A percentile compares a stretch with the other conserved stretches of the same genome.
Evolutionary conservation across 2,888 invertebrate species (phyloP).

Genomic region (Agrotis segetum): DNA sequence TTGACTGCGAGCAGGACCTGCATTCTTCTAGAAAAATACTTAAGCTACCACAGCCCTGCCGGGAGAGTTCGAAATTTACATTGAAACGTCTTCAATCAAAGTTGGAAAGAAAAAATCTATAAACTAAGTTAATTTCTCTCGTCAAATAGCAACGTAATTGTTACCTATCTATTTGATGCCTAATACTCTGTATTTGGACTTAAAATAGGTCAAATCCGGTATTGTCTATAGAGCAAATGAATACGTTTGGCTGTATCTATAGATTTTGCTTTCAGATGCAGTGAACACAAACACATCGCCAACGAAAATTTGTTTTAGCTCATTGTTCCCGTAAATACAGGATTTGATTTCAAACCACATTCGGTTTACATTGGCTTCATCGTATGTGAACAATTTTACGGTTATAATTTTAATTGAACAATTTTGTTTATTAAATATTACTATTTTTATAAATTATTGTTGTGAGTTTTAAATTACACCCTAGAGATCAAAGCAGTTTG

Average conservation of each 20-base stretch:
- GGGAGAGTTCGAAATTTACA: too few species aligned
- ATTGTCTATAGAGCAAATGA: slow-evolving; percentile 67
- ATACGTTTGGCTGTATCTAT: slow-evolving; percentile 56
- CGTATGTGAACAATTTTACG: slow-evolving; percentile 40
- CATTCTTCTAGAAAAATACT: too few species aligned
- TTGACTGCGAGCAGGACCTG: too few species aligned
- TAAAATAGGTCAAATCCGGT: slow-evolving; percentile 44
- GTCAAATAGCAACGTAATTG: not conserved
- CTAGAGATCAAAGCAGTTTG: not conserved
- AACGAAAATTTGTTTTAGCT: slow-evolving; percentile 65
- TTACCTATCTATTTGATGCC: not conserved
- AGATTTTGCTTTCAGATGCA: slow-evolving; percentile 62
- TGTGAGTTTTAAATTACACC: not conserved
- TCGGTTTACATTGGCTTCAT: slow-evolving; percentile 48
- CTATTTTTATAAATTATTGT: slow-evolving; percentile 20
- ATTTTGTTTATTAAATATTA: slow-evolving; percentile 6
- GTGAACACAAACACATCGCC: slow-evolving; percentile 62
- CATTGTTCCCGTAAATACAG: slow-evolving; percentile 58
- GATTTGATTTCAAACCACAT: slow-evolving; percentile 59
- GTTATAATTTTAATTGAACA: slow-evolving; percentile 46
- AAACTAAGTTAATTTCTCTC: not conserved
- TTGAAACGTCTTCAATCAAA: too few species aligned
- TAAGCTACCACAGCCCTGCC: too few species aligned
- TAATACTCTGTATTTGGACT: slow-evolving; percentile 14
- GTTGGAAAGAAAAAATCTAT: too few species aligned